A percentile compares a stretch with the other conserved stretches of the same genome.
phyloP scores from a whole-genome alignment of 2,888 invertebrate species.

The Lathronympha strigana region DNA sequence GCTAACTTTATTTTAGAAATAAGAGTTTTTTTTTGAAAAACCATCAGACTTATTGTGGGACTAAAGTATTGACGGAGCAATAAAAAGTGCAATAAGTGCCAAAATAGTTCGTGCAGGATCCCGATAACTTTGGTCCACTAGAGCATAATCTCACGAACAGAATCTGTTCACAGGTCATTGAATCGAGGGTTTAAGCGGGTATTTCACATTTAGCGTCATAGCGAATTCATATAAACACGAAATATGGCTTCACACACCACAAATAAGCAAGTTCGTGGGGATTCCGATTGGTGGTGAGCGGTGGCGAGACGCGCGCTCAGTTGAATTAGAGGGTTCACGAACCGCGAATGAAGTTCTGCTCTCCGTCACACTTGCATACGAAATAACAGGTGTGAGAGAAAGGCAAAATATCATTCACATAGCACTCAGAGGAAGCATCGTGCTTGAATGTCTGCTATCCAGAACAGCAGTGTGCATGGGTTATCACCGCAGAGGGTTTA shows the following conservation, averaged over 20 bases:
- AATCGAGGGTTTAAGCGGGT: conserved; percentile 48
- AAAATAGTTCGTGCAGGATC: conserved; percentile 50
- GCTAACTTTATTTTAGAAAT: too few species aligned
- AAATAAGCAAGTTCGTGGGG: conserved; percentile 32
- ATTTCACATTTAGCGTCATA: conserved; percentile 48
- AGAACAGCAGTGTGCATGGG: too few species aligned
- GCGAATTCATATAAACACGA: conserved; percentile 42
- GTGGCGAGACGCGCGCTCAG: background rate
- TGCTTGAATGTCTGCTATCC: too few species aligned
- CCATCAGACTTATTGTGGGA: background rate
- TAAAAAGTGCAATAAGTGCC: conserved; percentile 11
- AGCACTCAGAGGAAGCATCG: too few species aligned
- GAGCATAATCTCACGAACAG: conserved; percentile 63
- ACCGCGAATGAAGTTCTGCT: too few species aligned
- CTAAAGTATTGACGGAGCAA: conserved; percentile 3
- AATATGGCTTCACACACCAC: conserved; percentile 42
- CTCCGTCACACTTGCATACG: too few species aligned
- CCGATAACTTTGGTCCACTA: conserved; percentile 52
- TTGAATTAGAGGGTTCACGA: too few species aligned
- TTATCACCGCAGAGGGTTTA: too few species aligned
- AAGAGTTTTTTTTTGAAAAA: background rate
- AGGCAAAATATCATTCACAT: too few species aligned
- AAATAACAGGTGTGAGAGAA: too few species aligned
- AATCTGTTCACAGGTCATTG: conserved; percentile 60
- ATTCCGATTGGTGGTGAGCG: background rate